Evolutionary conservation across 2,888 invertebrate species (phyloP), one percentile per base, ranked within the genome.

Genomic region (Sinelater perroti): DNA sequence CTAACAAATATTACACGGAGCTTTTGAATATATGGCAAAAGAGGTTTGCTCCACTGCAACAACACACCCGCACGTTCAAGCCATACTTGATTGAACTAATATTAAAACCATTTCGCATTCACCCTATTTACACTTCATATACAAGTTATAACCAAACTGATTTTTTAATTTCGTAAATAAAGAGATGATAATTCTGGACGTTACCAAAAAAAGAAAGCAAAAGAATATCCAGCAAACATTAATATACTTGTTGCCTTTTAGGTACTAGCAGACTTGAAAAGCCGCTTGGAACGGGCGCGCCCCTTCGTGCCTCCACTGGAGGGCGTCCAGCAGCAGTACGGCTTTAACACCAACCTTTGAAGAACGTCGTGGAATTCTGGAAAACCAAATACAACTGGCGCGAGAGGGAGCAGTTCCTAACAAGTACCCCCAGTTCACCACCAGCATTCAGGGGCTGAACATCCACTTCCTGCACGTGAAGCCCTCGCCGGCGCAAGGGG

Each of bases 281-380:
- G 80, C 17, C 79, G 88, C 6, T 77, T 90, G 1, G 76, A 82
- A 0, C 79, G 81, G 54, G 74, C 79, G 2, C 65, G 74, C 21
- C 56, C 68, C 1, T 66, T 75, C 5, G 67, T 71, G 1, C 73
- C 74, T 3, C 88, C 91, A 0, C 70, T 91, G 24, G 87, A 90
- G 74, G 84, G 83, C 49, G 77, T 81, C 0, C 85, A 83, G 3
- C 95, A 93, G 76, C 83, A 87, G 51, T 94, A 94, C 68, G 96
- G 96, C 3, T 88, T 95, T 74, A 90, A 93, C 70, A 79, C 87
- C 0, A 80, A 74, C 7, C 61, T 86, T 75, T 94, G 2, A 79
- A 83, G 7, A 82, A 83, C 62, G 80, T 95, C 4, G 74, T 91
- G 0, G 82, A 88, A 35, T 90, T 90, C 74, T 97, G 97, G 97